phyloP scores from a whole-genome alignment of 2,113 vertebrate genomes.

The Romanogobio albipinnatus region DNA sequence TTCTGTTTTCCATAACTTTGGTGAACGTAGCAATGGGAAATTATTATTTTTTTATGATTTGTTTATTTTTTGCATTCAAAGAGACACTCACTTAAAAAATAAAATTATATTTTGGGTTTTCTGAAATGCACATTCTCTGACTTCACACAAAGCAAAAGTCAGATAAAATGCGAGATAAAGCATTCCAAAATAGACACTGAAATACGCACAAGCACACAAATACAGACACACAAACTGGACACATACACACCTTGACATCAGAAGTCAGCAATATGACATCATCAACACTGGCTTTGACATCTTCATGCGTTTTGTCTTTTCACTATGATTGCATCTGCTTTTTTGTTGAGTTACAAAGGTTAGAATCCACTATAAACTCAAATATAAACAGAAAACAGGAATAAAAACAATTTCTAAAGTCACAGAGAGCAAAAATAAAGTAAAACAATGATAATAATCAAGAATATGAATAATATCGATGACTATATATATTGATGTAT shows the following conservation, averaged over 20 bases:
- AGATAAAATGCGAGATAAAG: conserved; percentile 63
- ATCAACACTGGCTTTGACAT: conserved; percentile 71
- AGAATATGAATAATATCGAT: conserved; percentile 57
- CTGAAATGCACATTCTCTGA: conserved; percentile 59
- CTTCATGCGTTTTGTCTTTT: conserved; percentile 73
- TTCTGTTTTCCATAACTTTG: conserved; percentile 53
- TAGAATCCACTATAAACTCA: conserved; percentile 67
- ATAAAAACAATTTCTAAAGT: conserved; percentile 56
- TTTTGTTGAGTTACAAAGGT: conserved; percentile 67
- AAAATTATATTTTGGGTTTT: conserved; percentile 46
- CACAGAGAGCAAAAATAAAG: conserved; percentile 59
- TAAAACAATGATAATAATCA: conserved; percentile 55
- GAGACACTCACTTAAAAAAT: conserved; percentile 55
- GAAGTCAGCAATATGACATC: conserved; percentile 73
- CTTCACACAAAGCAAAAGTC: conserved; percentile 37
- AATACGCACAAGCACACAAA: conserved; percentile 66
- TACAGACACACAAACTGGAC: conserved; percentile 67
- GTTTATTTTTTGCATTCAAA: conserved; percentile 40
- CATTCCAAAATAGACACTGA: conserved; percentile 67
- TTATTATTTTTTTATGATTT: conserved; percentile 46
- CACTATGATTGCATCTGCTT: conserved; percentile 71
- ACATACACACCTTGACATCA: conserved; percentile 72
- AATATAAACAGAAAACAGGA: conserved; percentile 66
- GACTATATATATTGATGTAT: conserved; percentile 45
- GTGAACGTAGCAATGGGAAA: conserved; percentile 59